These are phyloP conservation scores for Eupithecia tripunctaria DNA, from an alignment of 2,888 invertebrate genomes.

Conservation along the genomic window DNA sequence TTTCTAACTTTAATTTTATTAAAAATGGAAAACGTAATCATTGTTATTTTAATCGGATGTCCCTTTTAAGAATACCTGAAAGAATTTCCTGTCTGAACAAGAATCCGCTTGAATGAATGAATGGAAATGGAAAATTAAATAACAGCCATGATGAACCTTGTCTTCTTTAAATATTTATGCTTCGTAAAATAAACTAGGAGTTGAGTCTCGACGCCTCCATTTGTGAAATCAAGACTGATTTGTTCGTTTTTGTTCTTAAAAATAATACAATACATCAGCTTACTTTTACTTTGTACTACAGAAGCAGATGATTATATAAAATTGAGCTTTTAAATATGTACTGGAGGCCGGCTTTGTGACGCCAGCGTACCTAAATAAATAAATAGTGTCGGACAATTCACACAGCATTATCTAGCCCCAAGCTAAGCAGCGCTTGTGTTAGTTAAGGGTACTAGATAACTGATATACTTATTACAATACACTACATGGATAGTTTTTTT, in stretches of 20 bases:
- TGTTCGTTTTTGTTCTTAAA: not conserved
- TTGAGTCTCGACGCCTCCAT: not conserved
- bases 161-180: constrained; percentile 4
- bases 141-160: constrained; percentile 6
- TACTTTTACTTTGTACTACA: not conserved
- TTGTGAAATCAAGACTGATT: not conserved
- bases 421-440: no score
- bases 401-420: no score
- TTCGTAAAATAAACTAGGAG: not conserved
- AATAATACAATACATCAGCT: not conserved
- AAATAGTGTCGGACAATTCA: no score
- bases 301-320: not conserved
- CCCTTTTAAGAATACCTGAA: not conserved
- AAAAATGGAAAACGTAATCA: not conserved
- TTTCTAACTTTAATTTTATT: not conserved
- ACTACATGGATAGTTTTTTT: no score
- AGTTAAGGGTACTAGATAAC: no score
- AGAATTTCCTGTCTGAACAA: constrained; percentile 15
- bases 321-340: not conserved
- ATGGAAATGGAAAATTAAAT: constrained; percentile 24
- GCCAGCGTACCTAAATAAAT: no score
- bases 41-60: constrained; percentile 9
- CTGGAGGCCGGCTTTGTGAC: no score
- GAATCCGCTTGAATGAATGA: constrained; percentile 11
- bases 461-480: no score